Percentiles rank a stretch among this genome's conserved stretches.
Conservation (phyloP, 2,113 vertebrate species). For the Phasianus colchicus region DNA sequence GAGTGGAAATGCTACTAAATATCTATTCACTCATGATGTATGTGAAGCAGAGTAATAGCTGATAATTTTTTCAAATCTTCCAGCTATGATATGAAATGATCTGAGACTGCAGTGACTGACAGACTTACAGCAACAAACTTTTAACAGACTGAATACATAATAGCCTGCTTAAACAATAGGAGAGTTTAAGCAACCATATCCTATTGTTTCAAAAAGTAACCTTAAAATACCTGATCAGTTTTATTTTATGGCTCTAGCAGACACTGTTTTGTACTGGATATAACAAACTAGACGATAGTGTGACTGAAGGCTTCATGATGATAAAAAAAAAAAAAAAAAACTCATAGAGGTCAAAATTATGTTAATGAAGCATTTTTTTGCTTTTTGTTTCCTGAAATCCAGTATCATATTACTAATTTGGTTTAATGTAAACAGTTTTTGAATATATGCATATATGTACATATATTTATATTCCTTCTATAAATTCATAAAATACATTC, state of each 20-base stretch:
- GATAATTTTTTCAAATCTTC: not conserved
- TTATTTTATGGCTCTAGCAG: conserved; percentile 45
- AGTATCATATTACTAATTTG: not conserved
- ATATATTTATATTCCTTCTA: not conserved
- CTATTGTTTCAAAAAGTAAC: conserved; percentile 45
- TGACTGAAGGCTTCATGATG: not conserved
- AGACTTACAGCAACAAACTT: conserved; percentile 33
- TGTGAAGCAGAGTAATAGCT: not conserved
- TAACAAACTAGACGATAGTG: not conserved
- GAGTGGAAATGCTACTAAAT: not conserved
- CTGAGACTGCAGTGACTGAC: conserved; percentile 24
- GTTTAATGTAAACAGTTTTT: not conserved
- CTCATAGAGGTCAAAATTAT: not conserved
- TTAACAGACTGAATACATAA: conserved; percentile 14
- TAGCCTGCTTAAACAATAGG: not conserved
- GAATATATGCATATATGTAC: not conserved
- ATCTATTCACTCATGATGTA: not conserved
- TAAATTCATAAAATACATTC: not conserved
- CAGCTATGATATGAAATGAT: not conserved
- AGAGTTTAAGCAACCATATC: conserved; percentile 31
- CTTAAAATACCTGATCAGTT: conserved; percentile 60
- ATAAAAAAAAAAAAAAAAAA: not conserved
- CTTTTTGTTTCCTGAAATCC: not conserved
- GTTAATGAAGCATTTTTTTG: not conserved
- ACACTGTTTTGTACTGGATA: not conserved